Evolutionary conservation across 2,888 invertebrate species (phyloP).

Genomic region (Leptothorax acervorum): DNA sequence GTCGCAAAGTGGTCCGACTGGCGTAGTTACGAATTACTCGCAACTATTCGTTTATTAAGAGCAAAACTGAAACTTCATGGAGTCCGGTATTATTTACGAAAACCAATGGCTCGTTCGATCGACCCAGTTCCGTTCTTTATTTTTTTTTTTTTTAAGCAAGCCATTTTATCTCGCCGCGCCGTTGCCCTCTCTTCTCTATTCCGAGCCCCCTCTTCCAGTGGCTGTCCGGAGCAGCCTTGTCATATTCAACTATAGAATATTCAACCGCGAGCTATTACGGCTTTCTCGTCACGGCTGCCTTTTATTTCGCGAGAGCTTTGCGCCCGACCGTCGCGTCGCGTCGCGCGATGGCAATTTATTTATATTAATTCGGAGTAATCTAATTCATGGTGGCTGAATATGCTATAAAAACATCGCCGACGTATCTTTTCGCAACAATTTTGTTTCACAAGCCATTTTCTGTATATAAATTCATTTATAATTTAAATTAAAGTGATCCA

Average conservation of each 20-base stretch:
- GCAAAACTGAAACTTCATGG: constrained; percentile 18
- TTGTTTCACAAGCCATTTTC: constrained; percentile 14
- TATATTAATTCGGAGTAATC: constrained; percentile 45
- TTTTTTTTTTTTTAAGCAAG: constrained; percentile 19
- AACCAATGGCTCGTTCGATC: constrained; percentile 49
- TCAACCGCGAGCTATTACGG: constrained; percentile 54
- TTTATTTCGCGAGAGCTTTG: constrained; percentile 45
- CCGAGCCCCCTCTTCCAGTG: background rate
- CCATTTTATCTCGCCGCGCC: constrained; percentile 47
- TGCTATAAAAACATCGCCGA: constrained; percentile 23
- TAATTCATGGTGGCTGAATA: constrained; percentile 28
- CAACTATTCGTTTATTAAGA: constrained; percentile 39
- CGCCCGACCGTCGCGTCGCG: constrained; percentile 20
- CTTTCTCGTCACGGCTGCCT: constrained; percentile 44
- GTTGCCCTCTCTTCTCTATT: constrained; percentile 8
- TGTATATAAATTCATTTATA: background rate
- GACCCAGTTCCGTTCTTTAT: constrained; percentile 20
- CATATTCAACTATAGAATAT: constrained; percentile 54
- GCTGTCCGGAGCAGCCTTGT: constrained; percentile 52
- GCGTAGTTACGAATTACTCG: constrained; percentile 21
- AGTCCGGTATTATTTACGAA: constrained; percentile 42
- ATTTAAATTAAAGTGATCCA: constrained; percentile 3
- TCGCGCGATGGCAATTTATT: constrained; percentile 45
- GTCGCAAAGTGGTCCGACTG: constrained; percentile 41
- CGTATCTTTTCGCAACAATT: constrained; percentile 25